These are phyloP conservation scores for Hesperia comma DNA, from an alignment of 2,888 invertebrate genomes.

Conservation along the genomic window DNA sequence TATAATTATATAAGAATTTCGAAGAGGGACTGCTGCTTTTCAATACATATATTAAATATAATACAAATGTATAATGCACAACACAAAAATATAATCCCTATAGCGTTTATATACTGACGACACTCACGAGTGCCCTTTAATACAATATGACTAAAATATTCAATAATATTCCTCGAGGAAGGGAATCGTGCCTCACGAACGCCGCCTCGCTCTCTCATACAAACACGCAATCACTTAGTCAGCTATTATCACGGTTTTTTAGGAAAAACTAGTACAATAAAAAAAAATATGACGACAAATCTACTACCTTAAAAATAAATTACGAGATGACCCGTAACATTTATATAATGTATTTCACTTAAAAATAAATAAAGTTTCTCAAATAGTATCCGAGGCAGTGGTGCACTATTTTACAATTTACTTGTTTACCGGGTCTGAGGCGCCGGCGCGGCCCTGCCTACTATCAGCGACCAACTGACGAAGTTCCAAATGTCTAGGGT, in stretches of 20 bases:
- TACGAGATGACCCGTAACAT: constrained; percentile 73
- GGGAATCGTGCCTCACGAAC: constrained; percentile 77
- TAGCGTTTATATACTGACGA: constrained; percentile 57
- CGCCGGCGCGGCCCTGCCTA: neutral
- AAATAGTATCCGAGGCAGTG: constrained; percentile 57
- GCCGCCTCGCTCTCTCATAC: constrained; percentile 70
- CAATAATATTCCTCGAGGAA: constrained; percentile 69
- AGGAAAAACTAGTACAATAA: constrained; percentile 73
- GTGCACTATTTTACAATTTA: constrained; percentile 52
- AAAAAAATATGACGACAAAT: constrained; percentile 72
- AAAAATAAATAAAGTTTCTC: constrained; percentile 64
- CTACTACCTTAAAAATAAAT: constrained; percentile 81
- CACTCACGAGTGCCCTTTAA: constrained; percentile 69
- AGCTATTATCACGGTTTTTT: constrained; percentile 83
- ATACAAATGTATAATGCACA: constrained; percentile 54
- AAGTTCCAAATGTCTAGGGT: too few relatives aligned
- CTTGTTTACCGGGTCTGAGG: constrained; percentile 24
- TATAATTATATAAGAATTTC: constrained; percentile 41
- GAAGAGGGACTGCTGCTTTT: constrained; percentile 43
- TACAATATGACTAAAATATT: constrained; percentile 60
- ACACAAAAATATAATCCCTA: constrained; percentile 61
- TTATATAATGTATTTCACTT: constrained; percentile 73
- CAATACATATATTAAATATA: constrained; percentile 43
- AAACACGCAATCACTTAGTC: constrained; percentile 73
- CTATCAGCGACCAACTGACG: too few relatives aligned